phyloP scores from a whole-genome alignment of 64 coral and sea anemone genomes.

The Anthopleura sola region DNA sequence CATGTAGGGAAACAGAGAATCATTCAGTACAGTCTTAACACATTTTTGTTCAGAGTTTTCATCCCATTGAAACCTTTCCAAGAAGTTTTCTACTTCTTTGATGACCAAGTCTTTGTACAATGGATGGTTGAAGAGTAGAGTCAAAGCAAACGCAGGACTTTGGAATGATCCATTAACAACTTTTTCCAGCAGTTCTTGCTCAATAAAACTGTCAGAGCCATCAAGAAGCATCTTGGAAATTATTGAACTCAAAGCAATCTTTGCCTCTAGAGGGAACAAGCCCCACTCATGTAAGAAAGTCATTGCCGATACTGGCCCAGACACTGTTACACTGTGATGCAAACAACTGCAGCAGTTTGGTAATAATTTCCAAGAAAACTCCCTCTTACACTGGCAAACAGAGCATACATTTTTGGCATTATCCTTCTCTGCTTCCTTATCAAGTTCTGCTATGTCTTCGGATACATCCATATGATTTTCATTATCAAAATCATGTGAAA shows the following conservation, averaged over 20 bases:
- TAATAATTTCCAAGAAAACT: neutral
- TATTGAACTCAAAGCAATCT: slow-evolving; percentile 44
- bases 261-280: slow-evolving; percentile 23
- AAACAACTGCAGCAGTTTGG: neutral
- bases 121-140: slow-evolving; percentile 36
- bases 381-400: neutral
- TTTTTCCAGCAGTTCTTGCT: slow-evolving; percentile 36
- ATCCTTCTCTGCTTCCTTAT: neutral
- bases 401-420: neutral
- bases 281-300: slow-evolving; percentile 36
- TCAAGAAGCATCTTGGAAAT: slow-evolving; percentile 3
- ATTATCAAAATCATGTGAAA: neutral
- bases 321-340: neutral
- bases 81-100: slow-evolving; percentile 19
- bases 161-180: slow-evolving; percentile 15
- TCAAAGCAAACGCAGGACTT: slow-evolving; percentile 38
- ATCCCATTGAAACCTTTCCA: slow-evolving; percentile 3
- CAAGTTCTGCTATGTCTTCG: neutral
- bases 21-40: neutral
- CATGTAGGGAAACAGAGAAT: neutral
- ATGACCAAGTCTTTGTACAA: slow-evolving; percentile 29
- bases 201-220: neutral
- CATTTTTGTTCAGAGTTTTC: neutral
- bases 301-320: neutral
- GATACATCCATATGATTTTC: neutral